These are phyloP conservation scores for Eremophila alpestris DNA, from an alignment of 2,797 vertebrate species.

Conservation along the genomic window DNA sequence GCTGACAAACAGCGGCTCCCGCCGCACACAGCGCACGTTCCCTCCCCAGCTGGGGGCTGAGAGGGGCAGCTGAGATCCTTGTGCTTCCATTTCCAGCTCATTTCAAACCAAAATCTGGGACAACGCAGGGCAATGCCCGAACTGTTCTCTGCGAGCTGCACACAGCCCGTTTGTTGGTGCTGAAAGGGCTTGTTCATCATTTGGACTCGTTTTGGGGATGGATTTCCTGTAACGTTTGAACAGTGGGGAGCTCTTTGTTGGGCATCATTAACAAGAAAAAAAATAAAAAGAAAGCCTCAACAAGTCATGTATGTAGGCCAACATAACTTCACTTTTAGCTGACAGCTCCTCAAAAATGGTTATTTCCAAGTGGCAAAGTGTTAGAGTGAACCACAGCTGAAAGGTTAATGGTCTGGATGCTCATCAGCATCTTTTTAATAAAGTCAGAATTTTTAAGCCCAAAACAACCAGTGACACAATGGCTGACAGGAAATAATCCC, in stretches of 20 bases:
- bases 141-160: not conserved
- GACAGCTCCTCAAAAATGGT: not conserved
- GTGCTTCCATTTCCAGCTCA: not conserved
- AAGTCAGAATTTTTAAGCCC: not conserved
- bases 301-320: not conserved
- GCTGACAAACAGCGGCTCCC: not conserved
- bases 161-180: not conserved
- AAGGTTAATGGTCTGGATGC: not conserved
- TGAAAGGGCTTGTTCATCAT: constrained; percentile 21
- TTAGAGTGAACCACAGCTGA: not conserved
- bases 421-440: not conserved
- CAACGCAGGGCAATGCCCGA: not conserved
- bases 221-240: not conserved
- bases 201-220: not conserved
- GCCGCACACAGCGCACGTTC: not conserved
- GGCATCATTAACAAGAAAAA: not conserved
- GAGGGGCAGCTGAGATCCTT: not conserved
- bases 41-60: not conserved
- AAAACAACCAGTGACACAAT: not conserved
- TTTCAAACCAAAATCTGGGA: not conserved
- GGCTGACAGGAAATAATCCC: not conserved
- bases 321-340: not conserved
- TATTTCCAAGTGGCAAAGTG: not conserved
- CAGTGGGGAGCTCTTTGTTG: not conserved
- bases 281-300: not conserved